These are phyloP conservation scores for Alexandromys fortis DNA, from an alignment of 2,113 vertebrate genomes.

Conservation along the genomic window DNA sequence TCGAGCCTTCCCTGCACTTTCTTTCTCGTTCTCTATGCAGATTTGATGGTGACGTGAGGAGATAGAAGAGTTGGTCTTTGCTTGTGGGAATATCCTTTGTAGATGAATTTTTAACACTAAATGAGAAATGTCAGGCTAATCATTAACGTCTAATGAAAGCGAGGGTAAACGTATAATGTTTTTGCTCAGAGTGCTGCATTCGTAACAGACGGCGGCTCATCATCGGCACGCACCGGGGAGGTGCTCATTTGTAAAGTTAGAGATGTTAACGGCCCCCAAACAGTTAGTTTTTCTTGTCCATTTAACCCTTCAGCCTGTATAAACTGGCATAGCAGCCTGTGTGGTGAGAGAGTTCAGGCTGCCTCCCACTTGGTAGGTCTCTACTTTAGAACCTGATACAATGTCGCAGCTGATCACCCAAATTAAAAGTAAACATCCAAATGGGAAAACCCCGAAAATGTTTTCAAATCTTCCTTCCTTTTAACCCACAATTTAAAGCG, in stretches of 20 bases:
- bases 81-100: conserved; percentile 46
- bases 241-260: conserved; percentile 61
- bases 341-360: neutral
- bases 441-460: conserved; percentile 72
- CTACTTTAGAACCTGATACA: conserved; percentile 74
- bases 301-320: neutral
- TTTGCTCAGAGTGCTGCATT: conserved; percentile 39
- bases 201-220: conserved; percentile 63
- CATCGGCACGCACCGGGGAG: neutral
- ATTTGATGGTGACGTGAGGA: conserved; percentile 3
- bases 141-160: conserved; percentile 59
- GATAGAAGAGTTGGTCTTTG: conserved; percentile 32
- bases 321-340: neutral
- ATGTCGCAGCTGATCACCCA: conserved; percentile 75
- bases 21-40: conserved; percentile 16
- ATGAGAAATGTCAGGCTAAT: conserved; percentile 63
- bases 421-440: conserved; percentile 79
- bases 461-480: conserved; percentile 74
- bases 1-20: conserved; percentile 1
- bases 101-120: conserved; percentile 67
- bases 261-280: conserved; percentile 63
- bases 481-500: conserved; percentile 69
- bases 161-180: conserved; percentile 40
- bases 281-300: conserved; percentile 63
- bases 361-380: conserved; percentile 66